Base-by-base conservation (phyloP, 30 jellyfish, hydroid and myxozoan genomes). In the Mastigias papua region DNA sequence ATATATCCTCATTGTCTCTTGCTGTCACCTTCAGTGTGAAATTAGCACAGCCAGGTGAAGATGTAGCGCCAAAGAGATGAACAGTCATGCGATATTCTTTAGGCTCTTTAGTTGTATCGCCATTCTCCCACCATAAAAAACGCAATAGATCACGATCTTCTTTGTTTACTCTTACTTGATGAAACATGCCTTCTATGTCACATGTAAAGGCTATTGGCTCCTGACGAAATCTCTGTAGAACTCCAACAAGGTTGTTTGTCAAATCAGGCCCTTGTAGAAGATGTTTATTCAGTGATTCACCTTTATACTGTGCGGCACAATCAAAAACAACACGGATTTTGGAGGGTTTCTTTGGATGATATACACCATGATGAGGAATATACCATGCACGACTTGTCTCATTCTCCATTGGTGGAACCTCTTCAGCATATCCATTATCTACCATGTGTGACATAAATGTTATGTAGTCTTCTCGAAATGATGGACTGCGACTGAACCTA, bases 151-250 rank as follows among this genome's bases (percentile, higher is more conserved):
- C 61, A 5, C 23, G 20, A 66, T 87, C 91, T 42, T 78, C 57
- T 3, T 76, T 76, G 50, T 64, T 28, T 19, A 87, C 98, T 25
- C 81, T 19, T 1, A 86, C 98, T 35, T 85, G 98, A 60, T 84
- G 82, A 78, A 90, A 90, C 95, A 90, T 90, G 37, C 78, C 89
- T 54, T 92, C 97, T 1, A 92, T 65, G 67, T 86, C 97, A 2
- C 90, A 91, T 46, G 81, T 82, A 8, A 92, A 8, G 2, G 98
- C 94, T 15, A 85, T 62, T 58, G 33, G 57, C 29, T 85, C 98
- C 77, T 92, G 96, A 27, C 98, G 65, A 78, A 92, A 92, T 70
- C 97, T 79, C 7, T 66, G 21, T 17, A 57, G 69, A 57, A 57
- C 69, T 17, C 69, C 78, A 66, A 66, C 89, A 10, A 82, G 30